Conservation (phyloP, 1,140 invertebrate species). For the Penaeus indicus region DNA sequence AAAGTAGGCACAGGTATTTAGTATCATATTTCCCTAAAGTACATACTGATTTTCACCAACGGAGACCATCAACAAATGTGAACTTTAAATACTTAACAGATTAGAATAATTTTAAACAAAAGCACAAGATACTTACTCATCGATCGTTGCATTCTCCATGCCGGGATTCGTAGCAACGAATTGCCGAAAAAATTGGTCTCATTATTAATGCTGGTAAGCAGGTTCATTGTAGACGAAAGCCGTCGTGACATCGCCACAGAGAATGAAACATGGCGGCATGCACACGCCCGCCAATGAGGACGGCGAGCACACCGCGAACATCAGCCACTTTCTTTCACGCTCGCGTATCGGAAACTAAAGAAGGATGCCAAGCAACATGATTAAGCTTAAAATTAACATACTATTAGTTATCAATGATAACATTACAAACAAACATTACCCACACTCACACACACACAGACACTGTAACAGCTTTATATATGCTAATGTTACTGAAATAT, state of each 20-base stretch:
- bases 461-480: not conserved
- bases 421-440: not conserved
- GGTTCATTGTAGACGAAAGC: constrained; percentile 68
- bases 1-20: no score
- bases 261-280: constrained; percentile 68
- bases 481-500: no score
- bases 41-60: no score
- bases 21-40: no score
- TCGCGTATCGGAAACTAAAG: constrained; percentile 68
- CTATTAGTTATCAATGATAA: not conserved
- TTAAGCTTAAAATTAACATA: not conserved
- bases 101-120: no score
- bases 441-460: no score
- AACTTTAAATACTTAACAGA: no score
- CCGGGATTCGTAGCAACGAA: not conserved
- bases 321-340: constrained; percentile 63
- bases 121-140: constrained; percentile 49
- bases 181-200: not conserved
- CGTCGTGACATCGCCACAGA: constrained; percentile 68
- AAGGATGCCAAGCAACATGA: not conserved
- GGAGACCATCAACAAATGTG: no score
- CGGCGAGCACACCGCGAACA: constrained; percentile 66
- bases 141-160: constrained; percentile 38
- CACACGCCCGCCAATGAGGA: constrained; percentile 66
- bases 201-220: constrained; percentile 28